Evolutionary conservation across 1,140 invertebrate species (phyloP).

Genomic region (Rhizoglyphus robini): DNA sequence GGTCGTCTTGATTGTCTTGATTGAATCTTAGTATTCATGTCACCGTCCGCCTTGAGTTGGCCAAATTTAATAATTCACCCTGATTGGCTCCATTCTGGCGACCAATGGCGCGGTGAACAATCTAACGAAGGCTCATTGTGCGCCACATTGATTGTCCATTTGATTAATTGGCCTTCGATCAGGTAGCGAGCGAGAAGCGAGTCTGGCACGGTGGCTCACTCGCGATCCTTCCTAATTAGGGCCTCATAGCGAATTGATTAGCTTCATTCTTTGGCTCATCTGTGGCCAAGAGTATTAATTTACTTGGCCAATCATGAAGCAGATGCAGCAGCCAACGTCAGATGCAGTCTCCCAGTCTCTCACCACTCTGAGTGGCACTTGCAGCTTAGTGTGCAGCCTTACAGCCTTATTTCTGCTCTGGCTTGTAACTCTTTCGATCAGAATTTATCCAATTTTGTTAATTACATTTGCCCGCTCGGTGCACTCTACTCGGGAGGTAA

Average conservation of each 20-base stretch:
- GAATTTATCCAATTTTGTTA: slow-evolving; percentile 8
- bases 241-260: background rate
- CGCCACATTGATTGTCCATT: background rate
- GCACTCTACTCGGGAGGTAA: background rate
- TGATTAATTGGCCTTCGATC: slow-evolving; percentile 15
- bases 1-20: slow-evolving; percentile 7
- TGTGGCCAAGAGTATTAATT: slow-evolving; percentile 9
- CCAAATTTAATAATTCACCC: slow-evolving; percentile 2
- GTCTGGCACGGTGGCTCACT: too few relatives aligned
- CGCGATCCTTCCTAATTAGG: too few relatives aligned
- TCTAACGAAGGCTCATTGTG: too few relatives aligned
- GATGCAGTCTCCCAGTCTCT: background rate
- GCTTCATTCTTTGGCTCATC: background rate
- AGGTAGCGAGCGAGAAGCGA: background rate
- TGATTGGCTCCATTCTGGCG: too few relatives aligned
- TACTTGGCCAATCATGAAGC: background rate
- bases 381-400: background rate
- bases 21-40: slow-evolving; percentile 8
- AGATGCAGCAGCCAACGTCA: slow-evolving; percentile 13
- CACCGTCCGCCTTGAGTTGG: background rate
- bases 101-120: background rate
- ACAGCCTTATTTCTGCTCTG: background rate
- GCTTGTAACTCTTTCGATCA: slow-evolving; percentile 5
- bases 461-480: slow-evolving; percentile 1
- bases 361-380: background rate